Percentiles rank a stretch among this genome's conserved stretches.
Evolutionary conservation across 2,113 vertebrate species (phyloP).

Genomic region (Neopipo cinnamomea): DNA sequence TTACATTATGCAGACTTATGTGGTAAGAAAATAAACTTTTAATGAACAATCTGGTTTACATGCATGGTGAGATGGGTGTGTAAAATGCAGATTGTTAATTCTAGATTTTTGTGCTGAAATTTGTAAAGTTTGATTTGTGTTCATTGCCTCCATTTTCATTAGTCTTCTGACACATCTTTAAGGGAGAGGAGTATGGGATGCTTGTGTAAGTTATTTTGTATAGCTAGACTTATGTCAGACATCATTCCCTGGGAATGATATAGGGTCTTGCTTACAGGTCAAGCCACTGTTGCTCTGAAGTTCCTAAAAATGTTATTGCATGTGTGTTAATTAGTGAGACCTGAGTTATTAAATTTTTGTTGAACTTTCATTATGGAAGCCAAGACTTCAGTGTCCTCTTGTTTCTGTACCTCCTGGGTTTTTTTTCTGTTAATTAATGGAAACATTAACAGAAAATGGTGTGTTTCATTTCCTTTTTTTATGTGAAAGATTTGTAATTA

Average conservation of each 20-base stretch:
- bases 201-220: background rate
- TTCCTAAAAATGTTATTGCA: background rate
- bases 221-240: background rate
- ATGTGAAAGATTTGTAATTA: conserved; percentile 4
- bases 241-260: background rate
- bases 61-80: background rate
- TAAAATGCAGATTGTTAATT: background rate
- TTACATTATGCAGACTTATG: background rate
- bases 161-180: background rate
- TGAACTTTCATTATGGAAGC: conserved; percentile 19
- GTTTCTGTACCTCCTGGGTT: background rate
- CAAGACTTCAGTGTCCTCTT: background rate
- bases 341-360: background rate
- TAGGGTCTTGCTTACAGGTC: background rate
- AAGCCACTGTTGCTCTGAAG: background rate
- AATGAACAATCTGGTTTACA: background rate
- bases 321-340: background rate
- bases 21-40: background rate
- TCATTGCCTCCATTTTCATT: background rate
- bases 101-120: background rate
- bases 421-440: background rate
- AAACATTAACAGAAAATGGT: background rate
- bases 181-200: background rate
- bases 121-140: background rate
- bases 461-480: background rate